A percentile compares a stretch with the other conserved stretches of the same genome.
Evolutionary conservation across 2,797 vertebrate species (phyloP).

Genomic region (Gorsachius magnificus): DNA sequence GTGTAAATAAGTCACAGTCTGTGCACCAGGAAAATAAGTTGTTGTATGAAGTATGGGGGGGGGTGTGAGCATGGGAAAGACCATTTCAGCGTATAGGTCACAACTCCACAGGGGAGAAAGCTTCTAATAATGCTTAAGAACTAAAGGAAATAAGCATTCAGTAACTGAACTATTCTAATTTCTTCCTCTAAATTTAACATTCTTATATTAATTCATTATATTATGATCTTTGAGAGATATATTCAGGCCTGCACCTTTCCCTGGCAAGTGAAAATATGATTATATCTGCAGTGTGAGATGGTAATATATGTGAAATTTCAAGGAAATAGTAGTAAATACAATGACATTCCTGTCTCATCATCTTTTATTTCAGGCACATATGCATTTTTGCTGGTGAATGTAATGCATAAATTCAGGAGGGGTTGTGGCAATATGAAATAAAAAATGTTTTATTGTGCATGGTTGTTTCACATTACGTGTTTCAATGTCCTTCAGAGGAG

Average conservation of each 20-base stretch:
- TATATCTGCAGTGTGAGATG: not conserved
- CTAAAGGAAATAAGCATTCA: not conserved
- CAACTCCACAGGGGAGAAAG: not conserved
- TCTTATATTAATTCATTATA: not conserved
- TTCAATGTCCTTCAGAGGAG: slow-evolving; percentile 27
- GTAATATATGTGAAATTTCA: not conserved
- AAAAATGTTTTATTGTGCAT: slow-evolving; percentile 28
- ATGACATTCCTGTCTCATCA: not conserved
- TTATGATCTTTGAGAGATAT: not conserved
- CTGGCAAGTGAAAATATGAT: not conserved
- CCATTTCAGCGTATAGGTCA: not conserved
- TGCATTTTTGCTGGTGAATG: not conserved
- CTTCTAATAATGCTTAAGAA: not conserved
- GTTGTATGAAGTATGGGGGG: not conserved
- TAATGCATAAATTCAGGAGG: slow-evolving; percentile 31
- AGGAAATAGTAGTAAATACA: slow-evolving; percentile 9
- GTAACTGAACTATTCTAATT: not conserved
- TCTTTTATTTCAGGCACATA: slow-evolving; percentile 25
- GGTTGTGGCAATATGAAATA: slow-evolving; percentile 32
- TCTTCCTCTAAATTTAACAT: not conserved
- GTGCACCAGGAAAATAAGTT: not conserved
- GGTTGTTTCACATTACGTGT: slow-evolving; percentile 8
- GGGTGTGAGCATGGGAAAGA: not conserved
- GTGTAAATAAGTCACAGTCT: not conserved
- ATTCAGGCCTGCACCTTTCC: not conserved